Conservation (phyloP, 1,140 invertebrate species). For the Zaprionus ornatus region DNA sequence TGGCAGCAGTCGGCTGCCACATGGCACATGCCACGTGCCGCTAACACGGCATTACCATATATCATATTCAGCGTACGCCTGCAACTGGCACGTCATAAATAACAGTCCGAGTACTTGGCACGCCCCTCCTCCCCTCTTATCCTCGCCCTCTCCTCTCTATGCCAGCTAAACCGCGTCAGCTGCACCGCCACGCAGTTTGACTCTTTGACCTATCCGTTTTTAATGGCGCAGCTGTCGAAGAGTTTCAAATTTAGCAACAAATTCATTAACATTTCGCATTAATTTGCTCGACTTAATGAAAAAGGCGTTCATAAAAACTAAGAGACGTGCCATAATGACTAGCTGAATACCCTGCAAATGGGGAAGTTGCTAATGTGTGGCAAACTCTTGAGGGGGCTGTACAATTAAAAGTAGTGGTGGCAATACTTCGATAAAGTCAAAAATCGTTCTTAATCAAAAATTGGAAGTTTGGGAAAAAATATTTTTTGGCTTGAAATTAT, state of each 20-base stretch:
- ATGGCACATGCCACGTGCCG: neutral
- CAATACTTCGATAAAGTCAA: no score
- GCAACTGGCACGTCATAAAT: slow-evolving; percentile 29
- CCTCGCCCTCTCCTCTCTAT: no score
- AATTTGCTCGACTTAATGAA: slow-evolving; percentile 7
- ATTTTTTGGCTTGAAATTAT: no score
- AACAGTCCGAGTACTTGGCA: slow-evolving; percentile 2
- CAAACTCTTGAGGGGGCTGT: neutral
- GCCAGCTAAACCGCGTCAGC: neutral
- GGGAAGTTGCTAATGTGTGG: neutral
- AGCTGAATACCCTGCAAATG: neutral
- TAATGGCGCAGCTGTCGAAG: slow-evolving; percentile 19
- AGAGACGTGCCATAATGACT: neutral
- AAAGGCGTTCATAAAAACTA: slow-evolving; percentile 5
- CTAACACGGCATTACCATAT: slow-evolving; percentile 10
- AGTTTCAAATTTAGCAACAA: slow-evolving; percentile 20
- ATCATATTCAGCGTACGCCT: slow-evolving; percentile 10
- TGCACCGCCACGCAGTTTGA: neutral
- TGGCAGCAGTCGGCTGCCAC: neutral
- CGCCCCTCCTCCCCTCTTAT: neutral
- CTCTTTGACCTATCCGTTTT: neutral
- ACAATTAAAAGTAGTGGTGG: neutral
- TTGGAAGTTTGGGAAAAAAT: no score
- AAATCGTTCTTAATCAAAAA: no score
- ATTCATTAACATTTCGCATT: slow-evolving; percentile 23